A percentile compares a stretch with the other conserved stretches of the same genome.
phyloP scores from a whole-genome alignment of 2,888 invertebrate genomes.

The Sarcophaga variegata region DNA sequence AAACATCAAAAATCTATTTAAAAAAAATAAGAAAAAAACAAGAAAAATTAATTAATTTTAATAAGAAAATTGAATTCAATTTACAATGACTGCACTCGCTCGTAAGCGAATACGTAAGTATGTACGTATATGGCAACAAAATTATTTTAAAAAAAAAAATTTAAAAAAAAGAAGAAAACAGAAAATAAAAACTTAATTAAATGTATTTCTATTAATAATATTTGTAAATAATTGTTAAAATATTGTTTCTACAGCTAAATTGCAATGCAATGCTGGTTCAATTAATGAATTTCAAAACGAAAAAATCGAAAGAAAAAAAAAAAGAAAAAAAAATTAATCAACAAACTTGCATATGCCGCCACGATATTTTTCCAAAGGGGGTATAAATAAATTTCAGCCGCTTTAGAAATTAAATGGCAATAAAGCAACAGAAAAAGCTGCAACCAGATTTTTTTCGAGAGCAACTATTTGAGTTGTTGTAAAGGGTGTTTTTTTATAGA shows the following conservation, averaged over 20 bases:
- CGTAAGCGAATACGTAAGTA: neutral
- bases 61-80: neutral
- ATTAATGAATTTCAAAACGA: slow-evolving; percentile 54
- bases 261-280: slow-evolving; percentile 52
- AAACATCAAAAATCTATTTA: slow-evolving; percentile 37
- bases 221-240: slow-evolving; percentile 66
- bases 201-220: slow-evolving; percentile 48
- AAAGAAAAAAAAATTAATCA: slow-evolving; percentile 51
- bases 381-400: neutral
- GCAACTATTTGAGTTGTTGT: too few relatives aligned
- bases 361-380: neutral
- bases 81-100: neutral
- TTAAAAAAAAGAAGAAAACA: slow-evolving; percentile 41
- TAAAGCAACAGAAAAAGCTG: too few relatives aligned
- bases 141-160: slow-evolving; percentile 42
- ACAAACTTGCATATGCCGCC: slow-evolving; percentile 30
- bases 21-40: slow-evolving; percentile 13
- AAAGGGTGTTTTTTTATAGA: too few relatives aligned
- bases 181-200: slow-evolving; percentile 63
- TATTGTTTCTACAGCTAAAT: slow-evolving; percentile 31
- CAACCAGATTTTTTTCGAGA: too few relatives aligned
- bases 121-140: slow-evolving; percentile 5
- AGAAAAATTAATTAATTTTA: slow-evolving; percentile 12
- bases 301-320: slow-evolving; percentile 10
- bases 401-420: too few relatives aligned